Conservation (phyloP, 2,797 vertebrate species). For the Lithobates sylvaticus region DNA sequence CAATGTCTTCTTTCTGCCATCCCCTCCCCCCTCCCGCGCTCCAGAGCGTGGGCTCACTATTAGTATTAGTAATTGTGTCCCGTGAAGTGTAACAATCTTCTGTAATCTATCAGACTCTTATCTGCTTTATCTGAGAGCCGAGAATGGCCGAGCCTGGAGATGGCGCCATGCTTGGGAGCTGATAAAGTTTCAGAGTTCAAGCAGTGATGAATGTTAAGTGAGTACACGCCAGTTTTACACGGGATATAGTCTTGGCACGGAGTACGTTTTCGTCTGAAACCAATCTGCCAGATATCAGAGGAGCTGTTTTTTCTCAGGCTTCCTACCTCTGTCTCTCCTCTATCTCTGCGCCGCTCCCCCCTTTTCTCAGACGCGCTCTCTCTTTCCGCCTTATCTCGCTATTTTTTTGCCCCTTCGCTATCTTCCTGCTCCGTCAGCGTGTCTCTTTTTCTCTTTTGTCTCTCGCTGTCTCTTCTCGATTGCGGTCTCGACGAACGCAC, state of each 20-base stretch:
- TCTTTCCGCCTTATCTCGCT: neutral
- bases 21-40: constrained; percentile 41
- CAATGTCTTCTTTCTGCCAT: constrained; percentile 28
- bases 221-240: constrained; percentile 86
- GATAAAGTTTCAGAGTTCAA: constrained; percentile 98
- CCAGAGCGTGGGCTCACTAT: constrained; percentile 78
- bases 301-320: constrained; percentile 76
- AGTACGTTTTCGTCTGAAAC: constrained; percentile 76
- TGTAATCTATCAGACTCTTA: constrained; percentile 95
- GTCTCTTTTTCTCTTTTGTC: constrained; percentile 56
- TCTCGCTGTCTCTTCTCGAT: constrained; percentile 42
- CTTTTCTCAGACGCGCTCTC: constrained; percentile 5
- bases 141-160: constrained; percentile 87
- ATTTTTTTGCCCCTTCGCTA: constrained; percentile 27
- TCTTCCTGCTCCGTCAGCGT: constrained; percentile 49
- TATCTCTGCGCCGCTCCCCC: constrained; percentile 22
- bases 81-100: constrained; percentile 94
- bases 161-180: constrained; percentile 87
- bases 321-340: constrained; percentile 44
- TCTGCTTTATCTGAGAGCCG: constrained; percentile 90
- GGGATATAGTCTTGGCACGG: constrained; percentile 88
- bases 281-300: constrained; percentile 77
- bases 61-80: constrained; percentile 83
- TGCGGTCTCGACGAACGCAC: neutral
- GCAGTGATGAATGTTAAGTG: constrained; percentile 96